These are phyloP conservation scores for Nesidiocoris tenuis DNA, from an alignment of 2,888 invertebrate genomes.

Conservation along the genomic window DNA sequence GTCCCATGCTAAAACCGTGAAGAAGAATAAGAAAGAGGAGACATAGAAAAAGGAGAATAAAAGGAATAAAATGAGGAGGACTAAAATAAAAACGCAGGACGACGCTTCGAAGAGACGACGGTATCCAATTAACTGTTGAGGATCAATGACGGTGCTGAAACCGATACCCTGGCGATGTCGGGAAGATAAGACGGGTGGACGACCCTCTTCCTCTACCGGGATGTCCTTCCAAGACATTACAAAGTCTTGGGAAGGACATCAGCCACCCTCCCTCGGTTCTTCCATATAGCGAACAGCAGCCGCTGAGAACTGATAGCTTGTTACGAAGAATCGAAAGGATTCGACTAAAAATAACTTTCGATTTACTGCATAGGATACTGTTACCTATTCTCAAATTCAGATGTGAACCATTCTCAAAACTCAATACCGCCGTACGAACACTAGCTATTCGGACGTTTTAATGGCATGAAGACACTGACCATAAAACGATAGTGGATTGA, in stretches of 20 bases:
- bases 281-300: not conserved
- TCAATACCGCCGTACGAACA: too few species aligned
- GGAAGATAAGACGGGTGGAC: constrained; percentile 16
- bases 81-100: constrained; percentile 12
- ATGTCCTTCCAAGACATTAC: too few species aligned
- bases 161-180: constrained; percentile 34
- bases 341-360: too few species aligned
- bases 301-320: not conserved
- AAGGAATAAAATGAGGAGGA: not conserved
- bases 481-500: too few species aligned
- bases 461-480: too few species aligned
- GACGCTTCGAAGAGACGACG: constrained; percentile 7
- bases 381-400: too few species aligned
- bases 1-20: not conserved
- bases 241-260: not conserved
- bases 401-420: too few species aligned
- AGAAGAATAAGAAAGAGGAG: not conserved
- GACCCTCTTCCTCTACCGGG: not conserved
- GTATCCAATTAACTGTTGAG: constrained; percentile 36
- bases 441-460: too few species aligned
- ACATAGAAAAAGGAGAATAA: not conserved
- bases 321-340: not conserved
- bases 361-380: too few species aligned
- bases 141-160: constrained; percentile 41
- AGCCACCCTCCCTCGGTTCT: not conserved